Evolutionary conservation across 2,113 vertebrate genomes (phyloP), one percentile per base, ranked within the genome.

Genomic region (Gallinago paraguaiae): DNA sequence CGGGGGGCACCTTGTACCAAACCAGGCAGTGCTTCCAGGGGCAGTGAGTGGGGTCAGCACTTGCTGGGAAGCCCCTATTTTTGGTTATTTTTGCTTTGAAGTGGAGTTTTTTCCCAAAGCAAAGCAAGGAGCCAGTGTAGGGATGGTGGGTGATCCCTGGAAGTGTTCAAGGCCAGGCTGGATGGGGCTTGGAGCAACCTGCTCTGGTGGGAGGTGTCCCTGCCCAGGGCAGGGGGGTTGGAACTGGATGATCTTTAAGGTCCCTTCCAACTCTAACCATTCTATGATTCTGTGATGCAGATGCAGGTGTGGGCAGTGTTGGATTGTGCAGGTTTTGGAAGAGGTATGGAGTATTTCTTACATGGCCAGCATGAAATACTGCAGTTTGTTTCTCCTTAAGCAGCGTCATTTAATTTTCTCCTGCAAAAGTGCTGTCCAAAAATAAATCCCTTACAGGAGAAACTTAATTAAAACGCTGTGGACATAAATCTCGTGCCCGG

Each of bases 351-450:
- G 12, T 37, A 56, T 64, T 82, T 61, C 33, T 46, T 74, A 88
- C 15, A 28, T 15, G n/a, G 45, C 30, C 7, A 10, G 28, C 16
- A 41, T 4, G 13, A 61, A 91, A 75, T 20, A 17, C 16, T 45
- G 41, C 30, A 9, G 69, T 67, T 95, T 86, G 43, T 87, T 76
- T 89, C 60, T 95, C 48, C 79, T 80, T 88, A 24, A 64, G 76
- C 65, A 17, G 27, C 10, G 4, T 7, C 11, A 37, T 77, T 91
- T 92, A 31, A 78, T 95, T 93, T 84, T 48, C 37, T 93, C 24
- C 70, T 61, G 41, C 1, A 7, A 77, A 94, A 92, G 48, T 5
- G 10, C 69, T n/a, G 3, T 25, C 75, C 46, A 33, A 74, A 92
- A 90, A 22, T 22, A 83, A 94, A 91, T 81, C 63, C 35, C 57